Evolutionary conservation across 1,140 invertebrate genomes (phyloP).

Genomic region (Portunus trituberculatus): DNA sequence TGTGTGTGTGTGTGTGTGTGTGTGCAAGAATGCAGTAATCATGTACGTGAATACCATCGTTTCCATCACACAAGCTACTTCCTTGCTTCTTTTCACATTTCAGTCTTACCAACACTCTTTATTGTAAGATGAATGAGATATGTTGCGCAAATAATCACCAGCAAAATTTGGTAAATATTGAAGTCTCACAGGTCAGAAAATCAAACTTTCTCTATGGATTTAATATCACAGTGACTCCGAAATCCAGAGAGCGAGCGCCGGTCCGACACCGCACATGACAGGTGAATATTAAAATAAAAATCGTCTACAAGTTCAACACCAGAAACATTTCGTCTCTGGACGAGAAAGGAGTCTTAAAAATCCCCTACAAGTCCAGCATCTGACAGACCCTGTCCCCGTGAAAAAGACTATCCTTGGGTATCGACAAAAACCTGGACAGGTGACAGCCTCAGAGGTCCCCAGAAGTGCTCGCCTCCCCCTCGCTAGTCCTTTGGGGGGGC

Average conservation of each 20-base stretch:
- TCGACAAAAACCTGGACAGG: constrained; percentile 40
- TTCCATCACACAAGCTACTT: too few species aligned
- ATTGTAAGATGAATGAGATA: too few species aligned
- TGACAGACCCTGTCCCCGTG: constrained; percentile 31
- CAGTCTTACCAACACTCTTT: too few species aligned
- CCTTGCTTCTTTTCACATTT: too few species aligned
- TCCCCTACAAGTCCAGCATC: constrained; percentile 37
- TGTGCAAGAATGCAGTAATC: too few species aligned
- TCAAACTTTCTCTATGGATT: too few species aligned
- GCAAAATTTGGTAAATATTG: too few species aligned
- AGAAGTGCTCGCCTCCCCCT: background rate
- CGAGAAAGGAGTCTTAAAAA: constrained; percentile 29
- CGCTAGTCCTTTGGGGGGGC: background rate
- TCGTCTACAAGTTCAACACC: constrained; percentile 2
- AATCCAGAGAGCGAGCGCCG: background rate
- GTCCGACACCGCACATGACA: constrained; percentile 6
- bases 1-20: constrained; percentile 34
- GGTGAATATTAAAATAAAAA: constrained; percentile 33
- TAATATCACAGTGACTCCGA: background rate
- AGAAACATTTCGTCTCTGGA: background rate
- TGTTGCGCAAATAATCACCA: too few species aligned
- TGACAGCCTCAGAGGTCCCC: constrained; percentile 19
- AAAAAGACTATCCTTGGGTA: constrained; percentile 44
- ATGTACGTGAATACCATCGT: too few species aligned
- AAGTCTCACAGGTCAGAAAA: too few species aligned